Evolutionary conservation across 2,888 invertebrate species (phyloP).

Genomic region (Ommatoiulus sabulosus): DNA sequence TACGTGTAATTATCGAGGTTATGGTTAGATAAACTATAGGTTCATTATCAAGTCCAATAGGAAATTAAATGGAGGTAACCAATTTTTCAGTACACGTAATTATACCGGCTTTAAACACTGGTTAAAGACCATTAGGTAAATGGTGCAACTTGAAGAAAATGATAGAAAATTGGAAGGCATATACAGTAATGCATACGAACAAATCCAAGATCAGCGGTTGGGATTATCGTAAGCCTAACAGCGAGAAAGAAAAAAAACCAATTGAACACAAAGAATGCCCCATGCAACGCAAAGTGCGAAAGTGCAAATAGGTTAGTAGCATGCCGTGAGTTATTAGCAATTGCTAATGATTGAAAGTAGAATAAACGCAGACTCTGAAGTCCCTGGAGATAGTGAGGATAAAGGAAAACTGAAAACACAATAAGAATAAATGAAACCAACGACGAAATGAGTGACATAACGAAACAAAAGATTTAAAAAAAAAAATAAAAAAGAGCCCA

Average conservation of each 20-base stretch:
- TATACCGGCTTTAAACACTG: too few relatives aligned
- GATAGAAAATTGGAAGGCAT: too few relatives aligned
- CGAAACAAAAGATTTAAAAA: slow-evolving; percentile 49
- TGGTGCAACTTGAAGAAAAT: too few relatives aligned
- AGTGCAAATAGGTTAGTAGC: background rate
- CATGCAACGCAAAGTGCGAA: background rate
- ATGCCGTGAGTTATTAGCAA: background rate
- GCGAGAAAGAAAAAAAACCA: background rate
- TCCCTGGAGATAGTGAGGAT: background rate
- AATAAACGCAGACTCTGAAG: background rate
- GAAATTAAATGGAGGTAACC: too few relatives aligned
- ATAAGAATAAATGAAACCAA: slow-evolving; percentile 50
- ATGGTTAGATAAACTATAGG: too few relatives aligned
- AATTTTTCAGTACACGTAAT: too few relatives aligned
- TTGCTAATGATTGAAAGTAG: background rate
- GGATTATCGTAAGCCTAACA: too few relatives aligned
- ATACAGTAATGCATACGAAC: too few relatives aligned
- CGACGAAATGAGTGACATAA: slow-evolving; percentile 40
- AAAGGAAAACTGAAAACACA: slow-evolving; percentile 46
- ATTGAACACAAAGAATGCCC: background rate
- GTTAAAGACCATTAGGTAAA: too few relatives aligned
- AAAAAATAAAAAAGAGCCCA: slow-evolving; percentile 33
- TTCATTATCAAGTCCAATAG: too few relatives aligned
- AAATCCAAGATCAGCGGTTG: too few relatives aligned
- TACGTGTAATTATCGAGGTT: too few relatives aligned